Conservation (phyloP, 2,888 invertebrate species). For the Nysson spinosus region DNA sequence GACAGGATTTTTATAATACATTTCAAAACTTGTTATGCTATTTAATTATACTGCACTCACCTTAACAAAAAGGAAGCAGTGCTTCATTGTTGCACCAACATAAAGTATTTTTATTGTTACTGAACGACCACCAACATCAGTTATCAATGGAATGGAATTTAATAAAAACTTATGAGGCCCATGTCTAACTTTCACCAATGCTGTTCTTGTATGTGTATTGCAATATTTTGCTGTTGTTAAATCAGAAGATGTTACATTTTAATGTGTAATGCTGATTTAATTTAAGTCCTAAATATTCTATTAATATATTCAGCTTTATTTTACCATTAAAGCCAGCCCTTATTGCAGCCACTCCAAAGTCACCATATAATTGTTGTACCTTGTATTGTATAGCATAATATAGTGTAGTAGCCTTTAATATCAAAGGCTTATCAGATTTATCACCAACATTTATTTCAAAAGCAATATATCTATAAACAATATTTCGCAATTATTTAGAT, state of each 20-base stretch:
- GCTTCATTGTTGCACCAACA: slow-evolving; percentile 87
- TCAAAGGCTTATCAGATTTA: slow-evolving; percentile 78
- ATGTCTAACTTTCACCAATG: slow-evolving; percentile 85
- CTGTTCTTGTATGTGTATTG: slow-evolving; percentile 86
- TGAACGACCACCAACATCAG: slow-evolving; percentile 81
- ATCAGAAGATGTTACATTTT: slow-evolving; percentile 20
- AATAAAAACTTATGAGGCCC: slow-evolving; percentile 86
- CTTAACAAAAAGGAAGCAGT: slow-evolving; percentile 86
- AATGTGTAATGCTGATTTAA: no score
- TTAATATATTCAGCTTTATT: no score
- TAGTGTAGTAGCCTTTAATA: slow-evolving; percentile 79
- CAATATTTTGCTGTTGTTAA: slow-evolving; percentile 84
- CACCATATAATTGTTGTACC: slow-evolving; percentile 86
- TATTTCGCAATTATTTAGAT: no score
- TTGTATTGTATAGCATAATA: slow-evolving; percentile 81
- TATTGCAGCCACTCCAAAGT: slow-evolving; percentile 86
- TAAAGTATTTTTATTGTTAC: slow-evolving; percentile 84
- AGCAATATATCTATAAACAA: slow-evolving; percentile 83
- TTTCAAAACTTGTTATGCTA: background rate
- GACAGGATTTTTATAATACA: background rate
- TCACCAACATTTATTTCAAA: slow-evolving; percentile 81
- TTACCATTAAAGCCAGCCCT: slow-evolving; percentile 82
- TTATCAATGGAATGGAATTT: slow-evolving; percentile 84
- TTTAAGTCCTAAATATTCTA: background rate
- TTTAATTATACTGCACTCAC: slow-evolving; percentile 56